Evolutionary conservation across 2,113 vertebrate genomes (phyloP).

Genomic region (Sturnira hondurensis): DNA sequence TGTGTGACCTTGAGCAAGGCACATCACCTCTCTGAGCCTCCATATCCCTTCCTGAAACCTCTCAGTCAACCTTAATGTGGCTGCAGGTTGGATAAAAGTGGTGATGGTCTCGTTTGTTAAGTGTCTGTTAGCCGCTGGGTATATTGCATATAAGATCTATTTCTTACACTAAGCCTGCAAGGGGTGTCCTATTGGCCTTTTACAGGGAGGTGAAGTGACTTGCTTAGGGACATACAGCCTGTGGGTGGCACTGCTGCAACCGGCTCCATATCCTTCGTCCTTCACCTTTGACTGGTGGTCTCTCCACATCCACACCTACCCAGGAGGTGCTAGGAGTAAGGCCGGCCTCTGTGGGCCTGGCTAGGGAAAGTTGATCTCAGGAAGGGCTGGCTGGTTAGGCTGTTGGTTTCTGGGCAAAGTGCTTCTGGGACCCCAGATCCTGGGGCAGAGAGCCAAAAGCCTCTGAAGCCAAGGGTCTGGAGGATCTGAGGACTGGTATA

Average conservation of each 20-base stretch:
- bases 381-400: not conserved
- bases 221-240: not conserved
- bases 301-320: fast-evolving
- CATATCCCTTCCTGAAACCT: not conserved
- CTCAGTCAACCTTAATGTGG: not conserved
- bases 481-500: not conserved
- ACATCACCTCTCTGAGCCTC: not conserved
- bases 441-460: not conserved
- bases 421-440: not conserved
- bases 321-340: too few species aligned
- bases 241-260: fast-evolving
- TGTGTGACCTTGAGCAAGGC: not conserved
- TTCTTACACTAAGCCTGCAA: not conserved
- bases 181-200: not conserved
- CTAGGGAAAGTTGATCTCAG: not conserved
- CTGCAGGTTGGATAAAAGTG: not conserved
- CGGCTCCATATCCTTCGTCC: not conserved
- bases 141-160: not conserved
- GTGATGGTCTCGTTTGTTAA: fast-evolving
- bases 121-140: not conserved
- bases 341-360: not conserved
- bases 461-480: not conserved
- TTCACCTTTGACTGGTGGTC: not conserved
- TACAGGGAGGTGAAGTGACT: not conserved
- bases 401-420: not conserved